phyloP scores from a whole-genome alignment of 2,888 invertebrate species.

The Acheta domesticus region DNA sequence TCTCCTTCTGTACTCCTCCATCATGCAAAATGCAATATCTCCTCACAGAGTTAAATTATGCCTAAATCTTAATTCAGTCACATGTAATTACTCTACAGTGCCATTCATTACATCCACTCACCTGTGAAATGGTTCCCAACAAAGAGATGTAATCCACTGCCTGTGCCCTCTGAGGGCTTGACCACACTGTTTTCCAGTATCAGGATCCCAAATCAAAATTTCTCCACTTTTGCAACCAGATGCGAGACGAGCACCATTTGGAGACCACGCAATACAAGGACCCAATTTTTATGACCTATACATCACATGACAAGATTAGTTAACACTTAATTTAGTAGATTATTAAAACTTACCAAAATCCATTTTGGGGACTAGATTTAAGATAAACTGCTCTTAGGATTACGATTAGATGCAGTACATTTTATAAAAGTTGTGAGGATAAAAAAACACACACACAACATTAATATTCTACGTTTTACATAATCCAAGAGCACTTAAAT shows the following conservation, averaged over 20 bases:
- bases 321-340: not conserved
- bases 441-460: no score
- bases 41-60: no score
- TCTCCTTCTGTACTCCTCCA: no score
- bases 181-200: constrained; percentile 80
- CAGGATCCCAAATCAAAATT: constrained; percentile 87
- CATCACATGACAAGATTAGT: constrained; percentile 29
- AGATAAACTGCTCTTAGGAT: no score
- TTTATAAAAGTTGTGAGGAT: no score
- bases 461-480: not conserved
- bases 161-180: constrained; percentile 84
- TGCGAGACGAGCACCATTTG: constrained; percentile 86
- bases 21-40: no score
- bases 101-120: constrained; percentile 43
- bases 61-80: no score
- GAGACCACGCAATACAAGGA: constrained; percentile 95
- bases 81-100: no score
- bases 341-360: not conserved
- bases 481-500: no score
- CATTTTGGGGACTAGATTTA: not conserved
- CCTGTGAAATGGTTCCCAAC: constrained; percentile 95
- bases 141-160: constrained; percentile 90
- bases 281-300: constrained; percentile 86
- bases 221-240: constrained; percentile 94
- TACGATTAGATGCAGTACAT: no score